These are phyloP conservation scores for Cryptotermes secundus DNA, from an alignment of 1,140 invertebrate genomes.

Conservation along the genomic window DNA sequence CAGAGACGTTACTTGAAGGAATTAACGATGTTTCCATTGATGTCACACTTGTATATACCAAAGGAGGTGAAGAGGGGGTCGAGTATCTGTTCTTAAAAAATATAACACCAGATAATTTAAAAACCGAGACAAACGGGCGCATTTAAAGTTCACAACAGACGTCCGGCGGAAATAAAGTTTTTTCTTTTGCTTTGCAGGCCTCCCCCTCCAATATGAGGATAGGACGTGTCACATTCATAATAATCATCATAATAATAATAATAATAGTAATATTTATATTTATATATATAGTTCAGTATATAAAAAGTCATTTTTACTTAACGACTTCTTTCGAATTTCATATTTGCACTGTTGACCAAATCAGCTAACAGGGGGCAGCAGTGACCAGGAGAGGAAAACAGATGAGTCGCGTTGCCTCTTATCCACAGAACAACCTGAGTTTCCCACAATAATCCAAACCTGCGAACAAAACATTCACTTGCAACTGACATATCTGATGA, in stretches of 20 bases:
- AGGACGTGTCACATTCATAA: conserved; percentile 27
- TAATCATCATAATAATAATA: conserved; percentile 26
- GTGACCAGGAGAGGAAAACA: conserved; percentile 23
- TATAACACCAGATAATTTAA: conserved; percentile 30
- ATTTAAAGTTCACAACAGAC: conserved; percentile 29
- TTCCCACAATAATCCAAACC: conserved; percentile 24
- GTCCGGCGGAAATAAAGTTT: conserved; percentile 25
- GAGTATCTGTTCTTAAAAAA: conserved; percentile 23
- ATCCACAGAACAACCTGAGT: conserved; percentile 24
- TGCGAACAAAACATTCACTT: neutral
- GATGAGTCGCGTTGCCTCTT: conserved; percentile 21
- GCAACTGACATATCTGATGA: too few species aligned
- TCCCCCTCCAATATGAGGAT: conserved; percentile 22
- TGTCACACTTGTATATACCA: neutral
- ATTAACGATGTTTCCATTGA: neutral
- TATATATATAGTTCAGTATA: conserved; percentile 25
- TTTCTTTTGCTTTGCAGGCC: conserved; percentile 21
- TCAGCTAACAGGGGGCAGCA: conserved; percentile 1
- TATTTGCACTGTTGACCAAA: conserved; percentile 5
- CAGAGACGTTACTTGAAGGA: neutral
- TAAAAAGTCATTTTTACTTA: conserved; percentile 3
- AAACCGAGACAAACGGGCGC: conserved; percentile 20
- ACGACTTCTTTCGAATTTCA: neutral
- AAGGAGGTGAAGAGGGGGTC: neutral
- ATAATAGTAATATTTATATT: conserved; percentile 26